Evolutionary conservation across 1,140 invertebrate genomes (phyloP).

Genomic region (Harpegnathos saltator): DNA sequence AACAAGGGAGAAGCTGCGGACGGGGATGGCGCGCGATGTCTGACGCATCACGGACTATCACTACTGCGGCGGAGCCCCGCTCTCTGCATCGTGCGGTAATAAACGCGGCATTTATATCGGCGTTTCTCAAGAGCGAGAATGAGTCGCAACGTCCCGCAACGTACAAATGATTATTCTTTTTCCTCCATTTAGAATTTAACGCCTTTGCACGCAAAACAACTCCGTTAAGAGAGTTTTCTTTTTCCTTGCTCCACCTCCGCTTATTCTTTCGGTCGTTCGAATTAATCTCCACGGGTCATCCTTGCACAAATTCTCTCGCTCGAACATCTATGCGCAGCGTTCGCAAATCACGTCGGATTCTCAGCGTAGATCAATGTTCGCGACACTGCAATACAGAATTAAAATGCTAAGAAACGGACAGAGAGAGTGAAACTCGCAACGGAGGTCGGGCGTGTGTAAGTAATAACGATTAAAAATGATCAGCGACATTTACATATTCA

Average conservation of each 20-base stretch:
- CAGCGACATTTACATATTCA: not conserved
- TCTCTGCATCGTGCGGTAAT: not conserved
- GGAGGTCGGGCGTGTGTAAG: not conserved
- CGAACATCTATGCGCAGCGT: slow-evolving; percentile 17
- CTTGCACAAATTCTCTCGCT: slow-evolving; percentile 52
- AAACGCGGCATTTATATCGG: slow-evolving; percentile 20
- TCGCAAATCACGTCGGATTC: slow-evolving; percentile 17
- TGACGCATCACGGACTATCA: slow-evolving; percentile 35
- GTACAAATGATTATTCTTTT: not conserved
- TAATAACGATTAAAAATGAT: not conserved
- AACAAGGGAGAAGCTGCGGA: too few relatives aligned
- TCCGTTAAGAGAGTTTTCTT: too few relatives aligned
- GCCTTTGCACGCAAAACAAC: not conserved
- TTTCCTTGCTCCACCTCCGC: too few relatives aligned
- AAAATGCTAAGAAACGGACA: slow-evolving; percentile 21
- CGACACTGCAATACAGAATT: slow-evolving; percentile 41
- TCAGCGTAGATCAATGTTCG: slow-evolving; percentile 19
- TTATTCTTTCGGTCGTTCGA: slow-evolving; percentile 6
- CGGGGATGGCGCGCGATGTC: slow-evolving; percentile 17
- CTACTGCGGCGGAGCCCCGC: slow-evolving; percentile 9
- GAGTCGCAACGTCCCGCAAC: not conserved
- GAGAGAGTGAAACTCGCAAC: not conserved
- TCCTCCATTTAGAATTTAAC: not conserved
- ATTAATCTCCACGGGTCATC: slow-evolving; percentile 39
- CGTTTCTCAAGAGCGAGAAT: slow-evolving; percentile 5